Conservation (phyloP, 2,888 invertebrate genomes). For the Macropis europaea region DNA sequence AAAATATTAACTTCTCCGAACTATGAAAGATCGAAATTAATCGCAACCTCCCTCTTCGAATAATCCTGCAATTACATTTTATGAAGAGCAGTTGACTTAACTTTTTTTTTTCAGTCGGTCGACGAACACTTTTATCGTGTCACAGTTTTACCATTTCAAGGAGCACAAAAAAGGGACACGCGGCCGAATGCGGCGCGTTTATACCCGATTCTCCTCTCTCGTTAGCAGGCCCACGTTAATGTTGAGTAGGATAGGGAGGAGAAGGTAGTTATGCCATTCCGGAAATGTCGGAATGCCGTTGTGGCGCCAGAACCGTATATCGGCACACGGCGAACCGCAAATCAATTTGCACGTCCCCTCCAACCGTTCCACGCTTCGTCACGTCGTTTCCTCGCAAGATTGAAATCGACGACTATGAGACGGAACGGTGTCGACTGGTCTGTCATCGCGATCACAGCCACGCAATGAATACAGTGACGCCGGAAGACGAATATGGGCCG, state of each 20-base stretch:
- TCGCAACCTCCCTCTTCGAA: no score
- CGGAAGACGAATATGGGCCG: neutral
- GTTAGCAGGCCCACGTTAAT: conserved; percentile 69
- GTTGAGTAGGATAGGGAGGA: conserved; percentile 54
- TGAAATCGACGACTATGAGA: conserved; percentile 48
- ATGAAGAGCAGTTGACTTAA: no score
- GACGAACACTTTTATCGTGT: conserved; percentile 7
- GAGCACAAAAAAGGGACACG: conserved; percentile 14
- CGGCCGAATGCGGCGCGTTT: conserved; percentile 41
- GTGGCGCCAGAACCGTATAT: conserved; percentile 69
- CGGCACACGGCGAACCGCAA: conserved; percentile 71
- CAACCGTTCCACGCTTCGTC: conserved; percentile 35
- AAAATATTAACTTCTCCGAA: no score
- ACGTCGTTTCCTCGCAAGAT: conserved; percentile 47
- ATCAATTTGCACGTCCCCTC: conserved; percentile 70
- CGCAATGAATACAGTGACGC: neutral
- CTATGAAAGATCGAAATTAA: no score
- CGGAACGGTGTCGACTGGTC: conserved; percentile 22
- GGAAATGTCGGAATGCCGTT: conserved; percentile 74
- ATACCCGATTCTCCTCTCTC: conserved; percentile 63
- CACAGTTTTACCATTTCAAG: conserved; percentile 6
- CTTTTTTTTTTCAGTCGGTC: conserved; percentile 15
- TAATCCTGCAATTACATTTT: no score
- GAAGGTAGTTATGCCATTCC: conserved; percentile 70
- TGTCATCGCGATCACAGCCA: conserved; percentile 33